Evolutionary conservation across 2,113 vertebrate genomes (phyloP).

Genomic region (Eulemur macaco): DNA sequence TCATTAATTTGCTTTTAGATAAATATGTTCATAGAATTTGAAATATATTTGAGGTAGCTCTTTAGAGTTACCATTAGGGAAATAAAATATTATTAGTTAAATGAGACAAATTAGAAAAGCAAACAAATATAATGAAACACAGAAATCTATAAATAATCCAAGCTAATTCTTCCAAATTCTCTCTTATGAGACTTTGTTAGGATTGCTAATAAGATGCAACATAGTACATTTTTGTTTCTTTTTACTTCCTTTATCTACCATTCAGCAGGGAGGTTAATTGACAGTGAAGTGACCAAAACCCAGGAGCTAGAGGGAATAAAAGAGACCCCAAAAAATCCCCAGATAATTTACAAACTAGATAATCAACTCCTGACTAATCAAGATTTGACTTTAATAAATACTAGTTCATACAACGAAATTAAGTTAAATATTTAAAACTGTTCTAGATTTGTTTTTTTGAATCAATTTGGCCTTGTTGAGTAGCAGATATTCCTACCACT

Average conservation of each 20-base stretch:
- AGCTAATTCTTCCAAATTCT: background rate
- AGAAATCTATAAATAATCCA: background rate
- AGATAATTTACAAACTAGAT: background rate
- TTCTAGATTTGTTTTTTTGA: background rate
- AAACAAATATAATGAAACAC: background rate
- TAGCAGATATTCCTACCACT: background rate
- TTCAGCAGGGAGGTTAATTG: background rate
- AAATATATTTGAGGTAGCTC: background rate
- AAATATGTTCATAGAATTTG: background rate
- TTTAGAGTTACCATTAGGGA: background rate
- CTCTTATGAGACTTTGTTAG: background rate
- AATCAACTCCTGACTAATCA: background rate
- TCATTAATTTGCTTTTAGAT: background rate
- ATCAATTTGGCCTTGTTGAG: background rate
- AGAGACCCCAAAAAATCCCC: background rate
- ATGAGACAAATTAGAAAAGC: background rate
- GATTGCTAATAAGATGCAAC: background rate
- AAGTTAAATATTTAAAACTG: slow-evolving; percentile 1
- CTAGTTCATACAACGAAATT: background rate
- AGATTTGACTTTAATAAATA: background rate
- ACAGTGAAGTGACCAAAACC: background rate
- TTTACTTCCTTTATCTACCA: background rate
- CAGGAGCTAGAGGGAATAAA: background rate
- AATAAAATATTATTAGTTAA: background rate
- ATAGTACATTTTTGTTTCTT: background rate